Conservation (phyloP, 2,113 vertebrate genomes). For the Erythrolamprus reginae region DNA sequence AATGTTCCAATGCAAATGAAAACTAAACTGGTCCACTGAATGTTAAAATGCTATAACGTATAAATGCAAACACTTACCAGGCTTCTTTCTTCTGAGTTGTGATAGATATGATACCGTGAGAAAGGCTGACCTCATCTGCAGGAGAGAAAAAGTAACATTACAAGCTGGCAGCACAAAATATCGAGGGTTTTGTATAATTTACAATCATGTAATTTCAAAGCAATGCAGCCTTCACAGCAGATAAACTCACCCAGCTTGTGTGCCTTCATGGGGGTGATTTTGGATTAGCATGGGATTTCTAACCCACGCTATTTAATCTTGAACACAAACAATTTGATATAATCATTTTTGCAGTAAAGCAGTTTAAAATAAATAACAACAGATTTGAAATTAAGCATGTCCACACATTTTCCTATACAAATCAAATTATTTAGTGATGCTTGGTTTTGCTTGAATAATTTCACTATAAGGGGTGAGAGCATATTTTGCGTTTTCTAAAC, state of each 20-base stretch:
- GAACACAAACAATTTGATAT: neutral
- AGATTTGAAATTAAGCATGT: neutral
- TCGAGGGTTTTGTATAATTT: conserved; percentile 4
- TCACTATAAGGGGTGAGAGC: neutral
- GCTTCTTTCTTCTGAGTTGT: conserved; percentile 58
- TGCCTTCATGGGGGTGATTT: neutral
- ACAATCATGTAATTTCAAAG: conserved; percentile 1
- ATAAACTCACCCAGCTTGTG: neutral
- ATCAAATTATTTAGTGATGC: too few species aligned
- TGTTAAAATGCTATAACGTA: neutral
- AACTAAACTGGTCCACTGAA: neutral
- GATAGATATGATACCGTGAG: conserved; percentile 60
- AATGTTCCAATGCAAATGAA: neutral
- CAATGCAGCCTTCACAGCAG: conserved; percentile 29
- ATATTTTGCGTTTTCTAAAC: neutral
- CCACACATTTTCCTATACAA: neutral
- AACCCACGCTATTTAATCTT: conserved; percentile 35
- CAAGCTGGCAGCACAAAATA: conserved; percentile 23
- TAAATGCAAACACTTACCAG: conserved; percentile 62
- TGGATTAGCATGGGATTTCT: conserved; percentile 40
- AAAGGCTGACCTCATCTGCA: conserved; percentile 68
- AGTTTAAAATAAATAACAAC: conserved; percentile 12
- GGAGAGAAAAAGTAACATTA: conserved; percentile 59
- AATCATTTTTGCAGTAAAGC: conserved; percentile 22
- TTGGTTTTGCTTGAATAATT: neutral